Evolutionary conservation across 2,113 vertebrate species (phyloP).

Genomic region (Eupsittula cactorum): DNA sequence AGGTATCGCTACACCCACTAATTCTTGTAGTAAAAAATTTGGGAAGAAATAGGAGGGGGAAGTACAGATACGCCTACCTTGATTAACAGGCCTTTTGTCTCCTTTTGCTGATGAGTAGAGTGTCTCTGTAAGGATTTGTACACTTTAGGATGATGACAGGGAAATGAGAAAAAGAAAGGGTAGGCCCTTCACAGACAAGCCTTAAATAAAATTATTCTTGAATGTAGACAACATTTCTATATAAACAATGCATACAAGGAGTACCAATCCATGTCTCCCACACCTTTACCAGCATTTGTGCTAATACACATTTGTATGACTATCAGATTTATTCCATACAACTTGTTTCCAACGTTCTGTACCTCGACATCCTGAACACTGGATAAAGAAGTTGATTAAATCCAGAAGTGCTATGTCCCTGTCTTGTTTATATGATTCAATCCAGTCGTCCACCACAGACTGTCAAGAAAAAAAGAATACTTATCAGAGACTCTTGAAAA

Average conservation of each 20-base stretch:
- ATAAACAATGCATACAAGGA: constrained; percentile 1
- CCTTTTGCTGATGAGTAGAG: background rate
- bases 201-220: background rate
- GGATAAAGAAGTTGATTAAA: constrained; percentile 99
- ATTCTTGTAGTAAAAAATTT: background rate
- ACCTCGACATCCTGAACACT: constrained; percentile 99
- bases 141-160: background rate
- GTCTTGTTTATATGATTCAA: constrained; percentile 99
- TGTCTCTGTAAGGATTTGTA: background rate
- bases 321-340: constrained; percentile 45
- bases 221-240: background rate
- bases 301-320: background rate
- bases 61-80: constrained; percentile 15
- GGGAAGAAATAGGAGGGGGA: background rate
- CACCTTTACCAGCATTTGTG: constrained; percentile 9
- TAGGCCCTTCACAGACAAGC: background rate
- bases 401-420: constrained; percentile 96
- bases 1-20: background rate
- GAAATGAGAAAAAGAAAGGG: constrained; percentile 11
- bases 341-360: constrained; percentile 65
- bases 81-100: background rate
- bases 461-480: constrained; percentile 71
- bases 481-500: constrained; percentile 63
- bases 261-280: background rate
- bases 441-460: constrained; percentile 99